Evolutionary conservation across 2,797 vertebrate genomes (phyloP).

Genomic region (Glyptemys insculpta): DNA sequence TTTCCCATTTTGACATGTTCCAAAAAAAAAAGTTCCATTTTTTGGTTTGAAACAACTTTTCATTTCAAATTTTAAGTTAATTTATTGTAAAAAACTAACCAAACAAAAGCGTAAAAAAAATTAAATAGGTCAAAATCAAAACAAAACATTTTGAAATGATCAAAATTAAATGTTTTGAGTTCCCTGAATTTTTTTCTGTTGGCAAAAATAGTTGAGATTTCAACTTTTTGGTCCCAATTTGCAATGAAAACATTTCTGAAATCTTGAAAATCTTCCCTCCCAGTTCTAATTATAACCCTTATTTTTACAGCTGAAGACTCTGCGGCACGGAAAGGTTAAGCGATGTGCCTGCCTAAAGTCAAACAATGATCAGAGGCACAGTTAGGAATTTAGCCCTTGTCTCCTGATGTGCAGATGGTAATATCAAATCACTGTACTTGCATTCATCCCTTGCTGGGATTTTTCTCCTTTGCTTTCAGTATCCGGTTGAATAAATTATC

Average conservation of each 20-base stretch:
- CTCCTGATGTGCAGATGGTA: neutral
- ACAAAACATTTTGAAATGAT: neutral
- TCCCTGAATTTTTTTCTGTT: neutral
- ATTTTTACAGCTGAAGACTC: slow-evolving; percentile 34
- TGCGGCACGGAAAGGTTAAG: slow-evolving; percentile 37
- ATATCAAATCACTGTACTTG: slow-evolving; percentile 36
- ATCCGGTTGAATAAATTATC: neutral
- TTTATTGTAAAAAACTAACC: neutral
- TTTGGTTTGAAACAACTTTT: neutral
- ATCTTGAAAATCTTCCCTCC: neutral
- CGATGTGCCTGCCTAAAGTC: slow-evolving; percentile 27
- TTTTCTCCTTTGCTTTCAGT: slow-evolving; percentile 41
- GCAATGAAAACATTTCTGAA: neutral
- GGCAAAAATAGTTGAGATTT: neutral
- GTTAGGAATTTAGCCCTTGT: neutral
- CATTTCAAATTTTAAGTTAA: neutral
- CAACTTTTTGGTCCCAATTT: neutral
- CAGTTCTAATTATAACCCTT: slow-evolving; percentile 3
- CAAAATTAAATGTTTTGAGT: neutral
- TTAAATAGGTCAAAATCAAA: neutral
- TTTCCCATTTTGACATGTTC: neutral
- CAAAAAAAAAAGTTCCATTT: neutral
- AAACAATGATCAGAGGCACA: slow-evolving; percentile 26
- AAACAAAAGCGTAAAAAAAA: neutral
- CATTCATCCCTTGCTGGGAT: slow-evolving; percentile 10